phyloP scores from a whole-genome alignment of 1,140 invertebrate genomes.

The Harpegnathos saltator region DNA sequence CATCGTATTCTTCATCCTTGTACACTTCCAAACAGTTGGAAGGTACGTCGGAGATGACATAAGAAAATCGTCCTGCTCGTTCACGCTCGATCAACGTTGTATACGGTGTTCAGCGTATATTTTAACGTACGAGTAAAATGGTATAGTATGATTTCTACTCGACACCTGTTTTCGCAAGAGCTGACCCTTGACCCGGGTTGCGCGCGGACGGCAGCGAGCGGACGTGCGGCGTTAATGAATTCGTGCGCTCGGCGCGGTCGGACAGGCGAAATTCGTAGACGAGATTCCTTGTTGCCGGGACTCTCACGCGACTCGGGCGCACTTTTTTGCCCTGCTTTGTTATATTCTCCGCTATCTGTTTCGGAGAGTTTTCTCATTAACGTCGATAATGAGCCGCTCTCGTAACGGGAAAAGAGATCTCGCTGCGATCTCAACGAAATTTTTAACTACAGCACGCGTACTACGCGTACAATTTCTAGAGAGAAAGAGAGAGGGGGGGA shows the following conservation, averaged over 20 bases:
- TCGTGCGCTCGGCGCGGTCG: background rate
- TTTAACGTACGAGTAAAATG: background rate
- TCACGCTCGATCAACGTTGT: no score
- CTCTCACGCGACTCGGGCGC: background rate
- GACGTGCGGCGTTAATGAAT: background rate
- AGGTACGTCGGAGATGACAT: no score
- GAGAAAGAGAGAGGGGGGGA: no score
- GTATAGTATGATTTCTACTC: background rate
- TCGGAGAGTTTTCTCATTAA: background rate
- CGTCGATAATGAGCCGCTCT: background rate
- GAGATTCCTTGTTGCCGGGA: constrained; percentile 66
- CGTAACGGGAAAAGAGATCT: no score
- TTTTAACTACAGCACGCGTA: background rate
- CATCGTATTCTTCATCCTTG: no score
- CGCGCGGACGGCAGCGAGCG: background rate
- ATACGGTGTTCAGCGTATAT: background rate
- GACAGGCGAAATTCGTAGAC: constrained; percentile 64
- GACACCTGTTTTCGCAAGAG: background rate
- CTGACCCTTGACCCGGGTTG: constrained; percentile 1
- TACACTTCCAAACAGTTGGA: no score
- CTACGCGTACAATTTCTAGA: background rate
- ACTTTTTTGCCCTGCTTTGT: constrained; percentile 20
- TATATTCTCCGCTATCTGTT: constrained; percentile 49
- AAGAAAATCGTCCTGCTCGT: no score
- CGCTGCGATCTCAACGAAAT: background rate